These are phyloP conservation scores for Ibidorhyncha struthersii DNA, from an alignment of 2,113 vertebrate genomes.

Conservation along the genomic window DNA sequence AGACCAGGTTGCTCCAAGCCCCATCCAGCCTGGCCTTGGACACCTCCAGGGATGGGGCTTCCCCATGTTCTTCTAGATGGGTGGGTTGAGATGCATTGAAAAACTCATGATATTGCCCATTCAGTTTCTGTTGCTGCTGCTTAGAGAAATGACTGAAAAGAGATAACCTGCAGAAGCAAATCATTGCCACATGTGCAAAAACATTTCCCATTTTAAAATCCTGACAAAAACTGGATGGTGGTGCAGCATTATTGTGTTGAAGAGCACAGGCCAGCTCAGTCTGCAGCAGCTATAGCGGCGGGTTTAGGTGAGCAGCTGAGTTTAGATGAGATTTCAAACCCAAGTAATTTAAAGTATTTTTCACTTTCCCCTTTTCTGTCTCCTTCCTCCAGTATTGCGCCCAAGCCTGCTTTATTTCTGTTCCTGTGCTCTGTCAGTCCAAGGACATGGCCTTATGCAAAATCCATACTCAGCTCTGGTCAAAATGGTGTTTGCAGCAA, in stretches of 20 bases:
- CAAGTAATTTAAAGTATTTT: not conserved
- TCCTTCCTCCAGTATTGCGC: not conserved
- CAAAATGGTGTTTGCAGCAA: not conserved
- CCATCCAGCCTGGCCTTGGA: no score
- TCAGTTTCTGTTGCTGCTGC: not conserved
- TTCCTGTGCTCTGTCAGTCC: not conserved
- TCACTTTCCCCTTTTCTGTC: not conserved
- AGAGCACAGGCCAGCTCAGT: not conserved
- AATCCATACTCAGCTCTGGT: not conserved
- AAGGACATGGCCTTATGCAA: not conserved
- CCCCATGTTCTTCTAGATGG: not conserved
- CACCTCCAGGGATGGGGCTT: no score
- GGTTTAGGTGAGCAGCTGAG: not conserved
- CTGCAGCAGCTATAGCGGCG: not conserved
- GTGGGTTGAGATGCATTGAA: not conserved
- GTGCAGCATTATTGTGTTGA: not conserved
- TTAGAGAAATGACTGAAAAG: not conserved
- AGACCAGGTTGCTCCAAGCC: no score
- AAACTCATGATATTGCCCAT: not conserved
- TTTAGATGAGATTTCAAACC: not conserved
- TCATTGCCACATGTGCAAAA: not conserved
- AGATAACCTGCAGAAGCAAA: not conserved
- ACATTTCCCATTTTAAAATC: not conserved
- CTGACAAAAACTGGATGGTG: not conserved
- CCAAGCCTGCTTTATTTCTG: not conserved